phyloP scores from a whole-genome alignment of 2,113 vertebrate species.

The Cygnus atratus region DNA sequence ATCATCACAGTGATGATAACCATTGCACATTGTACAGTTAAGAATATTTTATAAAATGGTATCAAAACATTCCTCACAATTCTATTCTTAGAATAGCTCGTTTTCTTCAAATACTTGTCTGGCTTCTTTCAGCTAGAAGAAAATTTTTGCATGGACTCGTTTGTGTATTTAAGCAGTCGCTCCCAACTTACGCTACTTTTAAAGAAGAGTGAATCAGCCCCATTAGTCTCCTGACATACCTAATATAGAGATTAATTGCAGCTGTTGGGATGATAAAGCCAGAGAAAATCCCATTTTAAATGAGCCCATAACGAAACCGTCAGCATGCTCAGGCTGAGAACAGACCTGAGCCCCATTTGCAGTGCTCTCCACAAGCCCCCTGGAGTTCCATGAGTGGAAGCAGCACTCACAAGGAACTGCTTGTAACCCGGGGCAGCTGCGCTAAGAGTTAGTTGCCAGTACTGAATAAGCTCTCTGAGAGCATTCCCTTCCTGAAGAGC shows the following conservation, averaged over 20 bases:
- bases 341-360: not conserved
- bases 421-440: not conserved
- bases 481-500: not conserved
- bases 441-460: not conserved
- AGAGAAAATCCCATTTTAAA: not conserved
- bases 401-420: not conserved
- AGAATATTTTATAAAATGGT: not conserved
- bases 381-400: not conserved
- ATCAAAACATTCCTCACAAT: not conserved
- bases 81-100: not conserved
- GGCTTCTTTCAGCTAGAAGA: not conserved
- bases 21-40: not conserved
- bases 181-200: not conserved
- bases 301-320: not conserved
- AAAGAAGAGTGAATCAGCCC: not conserved
- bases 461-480: not conserved
- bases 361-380: rapidly evolving
- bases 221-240: not conserved
- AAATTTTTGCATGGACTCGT: not conserved
- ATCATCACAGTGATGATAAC: not conserved
- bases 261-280: not conserved
- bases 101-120: not conserved
- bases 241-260: rapidly evolving
- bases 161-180: not conserved
- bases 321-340: not conserved